Evolutionary conservation across 2,113 vertebrate genomes (phyloP).

Genomic region (Jacana jacana): DNA sequence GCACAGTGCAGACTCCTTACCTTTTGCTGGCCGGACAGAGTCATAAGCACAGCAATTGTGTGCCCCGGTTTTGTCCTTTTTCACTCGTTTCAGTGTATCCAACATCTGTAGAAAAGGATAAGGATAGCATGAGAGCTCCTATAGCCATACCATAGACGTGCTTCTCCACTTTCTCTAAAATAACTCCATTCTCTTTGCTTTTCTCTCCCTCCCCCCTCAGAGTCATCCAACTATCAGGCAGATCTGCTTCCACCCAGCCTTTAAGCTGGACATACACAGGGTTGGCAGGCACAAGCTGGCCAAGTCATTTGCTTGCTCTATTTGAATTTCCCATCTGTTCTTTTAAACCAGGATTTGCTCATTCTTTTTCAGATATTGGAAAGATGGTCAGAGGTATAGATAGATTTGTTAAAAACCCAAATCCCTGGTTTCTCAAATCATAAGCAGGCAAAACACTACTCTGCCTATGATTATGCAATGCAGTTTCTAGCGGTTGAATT

Average conservation of each 20-base stretch:
- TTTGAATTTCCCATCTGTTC: not conserved
- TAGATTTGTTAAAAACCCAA: not conserved
- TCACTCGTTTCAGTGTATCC: not conserved
- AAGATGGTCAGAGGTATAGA: not conserved
- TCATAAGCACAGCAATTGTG: not conserved
- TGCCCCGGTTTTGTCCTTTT: not conserved
- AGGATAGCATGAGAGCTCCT: not conserved
- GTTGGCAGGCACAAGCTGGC: not conserved
- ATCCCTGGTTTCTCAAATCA: not conserved
- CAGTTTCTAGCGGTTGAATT: not conserved
- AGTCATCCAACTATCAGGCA: not conserved
- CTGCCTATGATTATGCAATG: not conserved
- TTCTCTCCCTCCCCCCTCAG: not conserved
- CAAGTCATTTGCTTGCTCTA: not conserved
- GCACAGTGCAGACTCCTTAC: not conserved
- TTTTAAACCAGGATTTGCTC: not conserved
- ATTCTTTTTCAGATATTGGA: not conserved
- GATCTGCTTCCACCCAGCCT: not conserved
- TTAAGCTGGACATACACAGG: accelerated
- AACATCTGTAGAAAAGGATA: not conserved
- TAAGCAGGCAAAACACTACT: not conserved
- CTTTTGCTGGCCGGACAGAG: not conserved
- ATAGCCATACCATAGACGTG: not conserved
- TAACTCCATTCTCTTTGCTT: not conserved
- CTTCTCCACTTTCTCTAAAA: not conserved